A percentile compares a stretch with the other conserved stretches of the same genome.
These are phyloP conservation scores for Rhagoletis pomonella DNA, from an alignment of 1,140 invertebrate species.

Conservation along the genomic window DNA sequence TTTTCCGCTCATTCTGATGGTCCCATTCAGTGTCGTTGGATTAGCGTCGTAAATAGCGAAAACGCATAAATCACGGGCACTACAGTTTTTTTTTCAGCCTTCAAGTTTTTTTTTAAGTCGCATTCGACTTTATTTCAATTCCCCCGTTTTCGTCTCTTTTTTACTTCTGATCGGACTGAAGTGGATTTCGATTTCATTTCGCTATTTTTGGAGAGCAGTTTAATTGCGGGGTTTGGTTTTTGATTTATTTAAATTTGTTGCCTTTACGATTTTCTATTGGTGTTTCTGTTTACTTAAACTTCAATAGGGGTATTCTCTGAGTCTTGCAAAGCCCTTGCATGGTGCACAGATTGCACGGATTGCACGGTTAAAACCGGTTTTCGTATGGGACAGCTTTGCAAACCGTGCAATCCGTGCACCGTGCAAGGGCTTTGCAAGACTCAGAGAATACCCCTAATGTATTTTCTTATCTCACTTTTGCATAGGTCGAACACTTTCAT, in stretches of 20 bases:
- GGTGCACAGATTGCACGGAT: too few species aligned
- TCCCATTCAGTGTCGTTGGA: conserved; percentile 29
- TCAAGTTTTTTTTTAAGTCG: conserved; percentile 15
- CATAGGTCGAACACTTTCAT: too few species aligned
- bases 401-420: too few species aligned
- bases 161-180: not conserved
- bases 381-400: too few species aligned
- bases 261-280: not conserved
- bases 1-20: not conserved
- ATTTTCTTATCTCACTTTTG: conserved; percentile 11
- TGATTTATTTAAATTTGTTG: conserved; percentile 27
- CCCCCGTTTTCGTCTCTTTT: not conserved
- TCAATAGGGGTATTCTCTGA: too few species aligned
- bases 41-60: conserved; percentile 49
- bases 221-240: not conserved
- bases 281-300: not conserved
- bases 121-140: conserved; percentile 38
- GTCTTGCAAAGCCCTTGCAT: too few species aligned
- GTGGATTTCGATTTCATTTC: conserved; percentile 47
- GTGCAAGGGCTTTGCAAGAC: too few species aligned
- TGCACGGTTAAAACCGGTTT: too few species aligned
- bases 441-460: too few species aligned
- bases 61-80: conserved; percentile 47
- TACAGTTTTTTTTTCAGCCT: not conserved
- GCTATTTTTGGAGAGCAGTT: not conserved